phyloP scores from a whole-genome alignment of 2,113 vertebrate species.

The Protomyctophum bolini region DNA sequence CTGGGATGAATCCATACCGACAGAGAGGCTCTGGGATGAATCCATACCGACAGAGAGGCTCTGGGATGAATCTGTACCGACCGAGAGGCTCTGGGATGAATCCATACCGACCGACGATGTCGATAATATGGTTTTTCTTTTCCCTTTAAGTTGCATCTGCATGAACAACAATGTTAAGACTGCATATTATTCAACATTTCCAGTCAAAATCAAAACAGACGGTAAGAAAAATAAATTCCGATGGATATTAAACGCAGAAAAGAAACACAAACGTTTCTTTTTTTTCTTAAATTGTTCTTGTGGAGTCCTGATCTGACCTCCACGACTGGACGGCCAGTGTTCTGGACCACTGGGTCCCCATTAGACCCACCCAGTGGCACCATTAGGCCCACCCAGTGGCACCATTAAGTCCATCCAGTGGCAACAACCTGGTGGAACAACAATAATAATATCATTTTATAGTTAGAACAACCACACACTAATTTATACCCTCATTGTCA shows the following conservation, averaged over 20 bases:
- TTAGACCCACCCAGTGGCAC: neutral
- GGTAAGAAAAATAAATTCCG: neutral
- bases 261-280: neutral
- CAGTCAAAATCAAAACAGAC: neutral
- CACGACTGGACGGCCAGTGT: too few species aligned
- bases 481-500: neutral
- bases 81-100: conserved; percentile 36
- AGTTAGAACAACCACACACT: conserved; percentile 1
- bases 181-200: too few species aligned
- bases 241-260: neutral
- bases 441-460: conserved; percentile 8
- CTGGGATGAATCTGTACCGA: conserved; percentile 22
- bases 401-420: neutral
- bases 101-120: too few species aligned
- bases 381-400: neutral
- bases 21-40: conserved; percentile 36
- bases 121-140: too few species aligned
- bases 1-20: conserved; percentile 22
- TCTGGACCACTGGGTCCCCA: too few species aligned
- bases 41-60: too few species aligned
- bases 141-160: too few species aligned
- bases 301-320: too few species aligned
- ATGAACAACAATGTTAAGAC: too few species aligned
- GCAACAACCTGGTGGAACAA: neutral
- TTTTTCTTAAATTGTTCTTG: too few species aligned